Evolutionary conservation across 2,888 invertebrate species (phyloP), one percentile per base, ranked within the genome.

Genomic region (Ochropacha duplaris): DNA sequence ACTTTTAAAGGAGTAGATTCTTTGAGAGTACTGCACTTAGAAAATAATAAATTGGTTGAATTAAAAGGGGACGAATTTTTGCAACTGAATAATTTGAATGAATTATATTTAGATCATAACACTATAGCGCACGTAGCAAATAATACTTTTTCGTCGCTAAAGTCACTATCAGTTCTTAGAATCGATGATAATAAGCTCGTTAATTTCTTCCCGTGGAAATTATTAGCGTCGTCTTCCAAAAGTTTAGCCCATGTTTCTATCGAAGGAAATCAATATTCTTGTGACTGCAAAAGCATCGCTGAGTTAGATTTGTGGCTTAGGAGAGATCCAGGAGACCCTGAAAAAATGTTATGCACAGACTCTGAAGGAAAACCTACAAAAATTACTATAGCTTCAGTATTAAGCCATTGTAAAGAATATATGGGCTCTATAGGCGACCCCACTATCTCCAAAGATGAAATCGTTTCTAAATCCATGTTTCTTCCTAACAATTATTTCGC

Each of bases 251-350:
- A 94, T 76, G 95, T 97, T 69, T 95, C 95, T 50, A 93, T 96
- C 68, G 95, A 96, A 74, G 95, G 96, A 72, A 97, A 97, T 93
- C 95, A 95, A 82, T 97, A 97, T 97, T 96, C 96, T 74, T 97
- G 97, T 88, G 96, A 96, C 80, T 97, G 97, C 87, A 94, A 93
- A 76, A 95, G 95, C 81, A 94, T 96, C 66, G 95, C 94, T 50
- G 94, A 94, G 74, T 92, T 96, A 78, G 94, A 95, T 75, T 93
- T 94, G 54, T 96, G 96, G 96, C 86, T 96, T 60, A 90, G 94
- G 59, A 92, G 94, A 69, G 95, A 95, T 81, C 94, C 94, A 22
- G 94, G 94, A 54, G 94, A 95, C 81, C 94, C 95, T 34, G 94
- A 95, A 78, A 95, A 95, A 91, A 94, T 96, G 94, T 93, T 94